These are phyloP conservation scores for Alethe castanea DNA, from an alignment of 2,113 vertebrate genomes.

Conservation along the genomic window DNA sequence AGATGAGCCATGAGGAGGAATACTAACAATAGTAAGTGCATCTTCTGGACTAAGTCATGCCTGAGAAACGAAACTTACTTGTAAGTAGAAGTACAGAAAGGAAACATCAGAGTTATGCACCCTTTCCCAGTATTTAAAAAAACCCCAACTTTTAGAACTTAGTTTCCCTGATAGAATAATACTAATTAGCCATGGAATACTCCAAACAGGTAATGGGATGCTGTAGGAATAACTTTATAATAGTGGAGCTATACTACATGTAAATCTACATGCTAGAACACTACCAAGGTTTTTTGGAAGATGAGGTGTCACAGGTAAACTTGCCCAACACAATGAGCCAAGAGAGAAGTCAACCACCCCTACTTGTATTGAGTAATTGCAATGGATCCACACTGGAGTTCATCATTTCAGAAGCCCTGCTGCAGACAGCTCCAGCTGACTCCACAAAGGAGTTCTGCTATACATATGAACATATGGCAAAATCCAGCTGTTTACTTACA, in stretches of 20 bases:
- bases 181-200: background rate
- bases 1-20: background rate
- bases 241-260: background rate
- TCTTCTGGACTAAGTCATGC: background rate
- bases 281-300: background rate
- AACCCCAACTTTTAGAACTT: background rate
- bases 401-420: background rate
- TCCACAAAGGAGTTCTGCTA: background rate
- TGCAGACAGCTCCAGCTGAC: background rate
- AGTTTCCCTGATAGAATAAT: background rate
- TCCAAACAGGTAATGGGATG: background rate
- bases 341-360: background rate
- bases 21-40: background rate
- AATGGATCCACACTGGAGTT: background rate
- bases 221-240: background rate
- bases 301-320: background rate
- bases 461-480: accelerated
- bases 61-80: background rate
- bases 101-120: background rate
- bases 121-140: background rate
- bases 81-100: background rate
- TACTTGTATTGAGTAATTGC: background rate
- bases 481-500: background rate
- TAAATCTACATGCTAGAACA: background rate
- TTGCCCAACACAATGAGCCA: background rate